Evolutionary conservation across 1,140 invertebrate species (phyloP).

Genomic region (Pseudachorutes palmiensis): DNA sequence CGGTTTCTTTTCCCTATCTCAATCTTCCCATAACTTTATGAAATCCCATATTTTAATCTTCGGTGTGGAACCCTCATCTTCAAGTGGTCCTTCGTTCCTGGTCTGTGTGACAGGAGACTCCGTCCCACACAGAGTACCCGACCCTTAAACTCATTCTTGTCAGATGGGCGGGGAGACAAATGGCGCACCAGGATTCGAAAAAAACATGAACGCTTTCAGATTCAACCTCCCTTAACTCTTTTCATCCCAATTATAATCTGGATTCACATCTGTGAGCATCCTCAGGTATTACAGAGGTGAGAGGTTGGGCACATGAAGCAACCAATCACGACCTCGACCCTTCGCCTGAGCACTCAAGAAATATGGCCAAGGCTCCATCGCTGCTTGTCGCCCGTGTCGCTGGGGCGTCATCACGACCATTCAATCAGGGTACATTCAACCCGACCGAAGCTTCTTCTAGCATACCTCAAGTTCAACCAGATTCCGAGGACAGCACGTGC

Average conservation of each 20-base stretch:
- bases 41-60: slow-evolving; percentile 4
- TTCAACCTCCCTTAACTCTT: background rate
- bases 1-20: background rate
- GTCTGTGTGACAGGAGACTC: background rate
- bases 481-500: too few species aligned
- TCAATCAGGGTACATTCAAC: too few species aligned
- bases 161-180: slow-evolving; percentile 6
- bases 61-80: background rate
- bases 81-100: background rate
- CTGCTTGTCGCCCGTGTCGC: too few species aligned
- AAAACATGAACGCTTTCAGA: background rate
- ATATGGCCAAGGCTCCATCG: too few species aligned
- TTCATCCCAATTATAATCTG: slow-evolving; percentile 4
- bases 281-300: background rate
- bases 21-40: background rate
- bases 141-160: background rate
- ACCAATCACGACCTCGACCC: background rate
- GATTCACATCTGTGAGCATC: slow-evolving; percentile 4
- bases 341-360: too few species aligned
- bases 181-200: background rate
- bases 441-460: too few species aligned
- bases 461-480: too few species aligned
- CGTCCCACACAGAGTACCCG: background rate
- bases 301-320: background rate
- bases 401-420: too few species aligned